Evolutionary conservation across 2,888 invertebrate species (phyloP), one percentile per base, ranked within the genome.

Genomic region (Sinhomidia bicolor): DNA sequence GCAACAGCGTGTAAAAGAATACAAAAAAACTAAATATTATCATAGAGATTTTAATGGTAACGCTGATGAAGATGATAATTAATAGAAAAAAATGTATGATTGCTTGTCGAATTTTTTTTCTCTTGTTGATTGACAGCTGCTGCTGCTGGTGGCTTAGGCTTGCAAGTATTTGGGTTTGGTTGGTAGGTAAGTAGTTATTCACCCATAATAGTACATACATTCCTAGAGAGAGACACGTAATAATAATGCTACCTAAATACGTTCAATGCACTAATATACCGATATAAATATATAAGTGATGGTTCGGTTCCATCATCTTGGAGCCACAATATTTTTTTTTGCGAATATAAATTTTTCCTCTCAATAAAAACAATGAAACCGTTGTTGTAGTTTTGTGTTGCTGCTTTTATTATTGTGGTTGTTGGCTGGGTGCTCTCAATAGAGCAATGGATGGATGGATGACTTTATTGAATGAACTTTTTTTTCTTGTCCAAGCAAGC

Each of bases 121-220:
- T 20, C 26, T 20, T 23, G 3, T 32, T 87, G 86, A 87, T 87
- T 87, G 86, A 87, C 86, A 87, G 81, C 71, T 80, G 41, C 54
- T 80, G 81, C 71, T 80, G 41, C 54, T 80, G 60, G 85, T 81
- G 17, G 41, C 71, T 57, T 78, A n/a, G 60, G 68, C 68, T 82
- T 71, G 82, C 68, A 83, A 51, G 76, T 26, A n/a, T 51, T 74
- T 76, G 51, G 54, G 29, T 29, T n/a, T 26, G n/a, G n/a, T n/a
- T n/a, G n/a, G n/a, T n/a, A n/a, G n/a, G n/a, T n/a, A n/a, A n/a
- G n/a, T n/a, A n/a, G n/a, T n/a, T n/a, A n/a, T 26, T 23, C 62
- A 62, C 62, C n/a, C 26, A n/a, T 44, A 74, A 47, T 47, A 74
- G 36, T 7, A n/a, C 36, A 36, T 36, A 36, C 36, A 3, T 36